Evolutionary conservation across 2,888 invertebrate species (phyloP).

Genomic region (Cheilosia urbana): DNA sequence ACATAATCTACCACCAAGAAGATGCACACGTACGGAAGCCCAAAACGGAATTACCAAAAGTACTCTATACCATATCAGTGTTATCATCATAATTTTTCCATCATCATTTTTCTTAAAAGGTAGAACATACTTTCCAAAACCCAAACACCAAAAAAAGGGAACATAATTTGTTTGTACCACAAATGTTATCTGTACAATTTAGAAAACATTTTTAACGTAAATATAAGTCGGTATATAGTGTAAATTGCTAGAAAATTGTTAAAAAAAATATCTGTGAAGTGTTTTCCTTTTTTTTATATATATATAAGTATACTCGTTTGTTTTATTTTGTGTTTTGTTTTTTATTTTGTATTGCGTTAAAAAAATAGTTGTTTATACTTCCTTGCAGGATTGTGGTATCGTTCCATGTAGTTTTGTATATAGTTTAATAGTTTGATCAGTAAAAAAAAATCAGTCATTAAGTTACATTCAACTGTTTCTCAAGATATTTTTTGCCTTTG

Average conservation of each 20-base stretch:
- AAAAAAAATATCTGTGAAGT: conserved; percentile 51
- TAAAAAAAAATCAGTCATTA: conserved; percentile 76
- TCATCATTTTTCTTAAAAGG: too few species aligned
- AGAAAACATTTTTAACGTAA: conserved; percentile 7
- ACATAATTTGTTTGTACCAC: not conserved
- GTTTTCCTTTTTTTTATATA: conserved; percentile 3
- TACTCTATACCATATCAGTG: too few species aligned
- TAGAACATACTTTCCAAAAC: conserved; percentile 31
- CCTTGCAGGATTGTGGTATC: conserved; percentile 72
- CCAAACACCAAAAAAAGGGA: not conserved
- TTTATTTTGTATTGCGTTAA: conserved; percentile 55
- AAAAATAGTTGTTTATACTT: conserved; percentile 74
- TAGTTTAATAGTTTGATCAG: conserved; percentile 73
- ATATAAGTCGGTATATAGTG: conserved; percentile 3
- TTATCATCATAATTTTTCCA: too few species aligned
- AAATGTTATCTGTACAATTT: too few species aligned
- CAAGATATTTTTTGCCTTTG: conserved; percentile 56
- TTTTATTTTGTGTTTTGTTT: too few species aligned
- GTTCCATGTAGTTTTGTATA: conserved; percentile 71
- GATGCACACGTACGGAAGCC: too few species aligned
- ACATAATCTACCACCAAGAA: too few species aligned
- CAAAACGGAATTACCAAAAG: too few species aligned
- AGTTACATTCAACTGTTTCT: conserved; percentile 73
- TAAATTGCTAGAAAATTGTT: conserved; percentile 42
- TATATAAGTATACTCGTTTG: conserved; percentile 3